Evolutionary conservation across 2,888 invertebrate species (phyloP).

Genomic region (Ellobium chinense): DNA sequence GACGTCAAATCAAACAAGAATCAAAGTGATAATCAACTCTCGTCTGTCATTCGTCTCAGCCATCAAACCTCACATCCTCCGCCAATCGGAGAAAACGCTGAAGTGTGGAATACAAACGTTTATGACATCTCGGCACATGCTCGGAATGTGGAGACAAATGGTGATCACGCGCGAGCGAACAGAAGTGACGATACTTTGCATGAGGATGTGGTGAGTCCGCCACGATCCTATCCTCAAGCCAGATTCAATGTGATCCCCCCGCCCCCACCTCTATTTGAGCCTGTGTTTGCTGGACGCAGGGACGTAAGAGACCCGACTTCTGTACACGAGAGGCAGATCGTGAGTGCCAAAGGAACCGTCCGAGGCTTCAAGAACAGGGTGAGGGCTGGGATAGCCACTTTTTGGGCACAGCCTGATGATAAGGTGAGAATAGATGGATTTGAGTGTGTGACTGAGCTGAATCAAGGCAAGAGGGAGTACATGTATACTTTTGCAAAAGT

Average conservation of each 20-base stretch:
- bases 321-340: conserved; percentile 81
- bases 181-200: background rate
- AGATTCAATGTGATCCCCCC: conserved; percentile 26
- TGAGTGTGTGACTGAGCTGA: no score
- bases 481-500: no score
- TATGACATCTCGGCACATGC: no score
- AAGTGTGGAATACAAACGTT: background rate
- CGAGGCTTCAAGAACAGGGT: conserved; percentile 96
- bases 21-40: background rate
- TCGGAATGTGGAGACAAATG: background rate
- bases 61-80: background rate
- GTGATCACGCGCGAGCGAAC: background rate
- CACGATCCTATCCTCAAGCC: background rate
- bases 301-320: conserved; percentile 65
- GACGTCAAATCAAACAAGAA: background rate
- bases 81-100: background rate
- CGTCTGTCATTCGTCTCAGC: background rate
- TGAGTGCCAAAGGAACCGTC: conserved; percentile 94
- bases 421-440: no score
- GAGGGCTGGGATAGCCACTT: conserved; percentile 96
- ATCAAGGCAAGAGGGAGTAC: no score
- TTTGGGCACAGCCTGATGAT: conserved; percentile 78
- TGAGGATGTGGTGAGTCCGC: background rate
- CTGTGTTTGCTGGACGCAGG: conserved; percentile 62
- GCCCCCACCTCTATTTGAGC: conserved; percentile 38